Base-by-base conservation (phyloP, 1,140 invertebrate species). In the Pseudobourletiella spinata region DNA sequence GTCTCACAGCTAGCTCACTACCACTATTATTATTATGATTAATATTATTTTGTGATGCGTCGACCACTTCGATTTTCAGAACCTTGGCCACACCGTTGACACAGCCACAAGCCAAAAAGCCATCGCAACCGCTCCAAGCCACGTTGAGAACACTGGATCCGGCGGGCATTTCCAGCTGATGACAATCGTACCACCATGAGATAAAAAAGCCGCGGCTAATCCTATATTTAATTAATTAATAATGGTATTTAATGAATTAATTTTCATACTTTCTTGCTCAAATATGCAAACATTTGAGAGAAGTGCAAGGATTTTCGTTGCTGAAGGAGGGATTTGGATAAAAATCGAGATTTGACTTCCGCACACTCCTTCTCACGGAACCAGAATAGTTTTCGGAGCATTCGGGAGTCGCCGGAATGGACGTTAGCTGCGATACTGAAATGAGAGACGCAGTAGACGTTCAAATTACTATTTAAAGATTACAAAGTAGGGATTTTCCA, bases 31-130 rank as follows among this genome's bases (percentile, higher is more conserved):
- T n/a, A n/a, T n/a, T n/a, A n/a, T n/a, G n/a, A n/a, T n/a, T n/a
- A n/a, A n/a, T n/a, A n/a, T n/a, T n/a, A n/a, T n/a, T n/a, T n/a
- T n/a, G 4, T 50, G 22, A 39, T 63, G 44, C 32, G 50, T 44
- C 55, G n/a, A 56, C 82, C 58, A 86, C 82, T 74, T 94, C 91
- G 16, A 98, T 78, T 78, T 94, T 89, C 1, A 98, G 78, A 25
- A 98, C 92, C 82, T 98, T 97, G 1, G 98, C 78, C 48, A 98
- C 79, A 16, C 95, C 95, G 75, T 93, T 89, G 66, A 95, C 91
- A 39, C 94, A 95, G 20, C 95, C 95, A 71, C 96, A 92, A 3
- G 95, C 93, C 61, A 99, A 95, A 73, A 91, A 97, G 25, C 88
- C 89, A 71, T 92, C 83, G 64, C 87, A 85, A 72, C 85, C 83